A percentile compares a stretch with the other conserved stretches of the same genome.
These are phyloP conservation scores for Clarias fuscus DNA, from an alignment of 2,797 vertebrate species.

Conservation along the genomic window DNA sequence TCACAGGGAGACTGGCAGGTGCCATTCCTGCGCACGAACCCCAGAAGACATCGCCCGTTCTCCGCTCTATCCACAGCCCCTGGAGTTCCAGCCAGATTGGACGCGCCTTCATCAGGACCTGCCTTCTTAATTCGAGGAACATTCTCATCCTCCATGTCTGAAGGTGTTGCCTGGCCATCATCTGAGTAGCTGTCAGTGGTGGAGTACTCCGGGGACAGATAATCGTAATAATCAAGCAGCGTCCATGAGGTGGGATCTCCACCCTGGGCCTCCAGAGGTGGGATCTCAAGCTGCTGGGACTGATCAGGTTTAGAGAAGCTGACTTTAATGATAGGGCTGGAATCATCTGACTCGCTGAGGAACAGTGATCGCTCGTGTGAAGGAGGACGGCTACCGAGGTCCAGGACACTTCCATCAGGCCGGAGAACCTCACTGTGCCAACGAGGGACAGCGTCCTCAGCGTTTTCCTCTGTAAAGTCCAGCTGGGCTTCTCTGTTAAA, in stretches of 20 bases:
- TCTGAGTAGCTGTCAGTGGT: conserved; percentile 78
- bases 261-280: conserved; percentile 48
- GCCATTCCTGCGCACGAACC: conserved; percentile 47
- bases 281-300: conserved; percentile 3
- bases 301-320: conserved; percentile 40
- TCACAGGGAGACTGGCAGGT: conserved; percentile 72
- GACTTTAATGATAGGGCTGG: conserved; percentile 32
- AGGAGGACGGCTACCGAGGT: not conserved
- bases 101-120: conserved; percentile 15
- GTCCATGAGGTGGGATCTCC: conserved; percentile 71
- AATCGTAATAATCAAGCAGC: conserved; percentile 75
- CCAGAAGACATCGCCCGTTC: conserved; percentile 32
- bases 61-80: not conserved
- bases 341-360: conserved; percentile 25
- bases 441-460: not conserved
- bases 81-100: conserved; percentile 7
- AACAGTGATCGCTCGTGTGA: not conserved
- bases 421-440: conserved; percentile 33
- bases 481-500: conserved; percentile 18
- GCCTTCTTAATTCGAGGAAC: conserved; percentile 22
- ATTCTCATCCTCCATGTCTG: conserved; percentile 66
- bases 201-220: conserved; percentile 79
- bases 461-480: conserved; percentile 44
- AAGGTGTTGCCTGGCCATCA: conserved; percentile 63
- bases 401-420: conserved; percentile 49